These are phyloP conservation scores for Mus musculus DNA, from an alignment of 2,113 vertebrate genomes.

Conservation along the genomic window GRCm39 chr9:62292501-62293000, in stretches of 20 bases:
- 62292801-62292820: background rate
- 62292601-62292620: too few species aligned
- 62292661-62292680: background rate
- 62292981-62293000: background rate
- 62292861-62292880: background rate
- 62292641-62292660: too few species aligned
- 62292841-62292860: background rate
- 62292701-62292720: background rate
- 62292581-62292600: background rate
- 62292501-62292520: background rate
- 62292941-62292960: background rate
- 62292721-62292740: background rate
- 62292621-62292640: background rate
- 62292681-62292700: background rate
- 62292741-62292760: background rate
- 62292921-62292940: background rate
- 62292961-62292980: background rate
- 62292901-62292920: background rate
- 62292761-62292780: background rate
- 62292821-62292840: background rate
- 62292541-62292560: too few species aligned
- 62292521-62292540: background rate
- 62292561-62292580: background rate
- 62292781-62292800: background rate
- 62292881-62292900: background rate